Conservation (phyloP, 2,113 vertebrate genomes). For the Eclectus roratus region DNA sequence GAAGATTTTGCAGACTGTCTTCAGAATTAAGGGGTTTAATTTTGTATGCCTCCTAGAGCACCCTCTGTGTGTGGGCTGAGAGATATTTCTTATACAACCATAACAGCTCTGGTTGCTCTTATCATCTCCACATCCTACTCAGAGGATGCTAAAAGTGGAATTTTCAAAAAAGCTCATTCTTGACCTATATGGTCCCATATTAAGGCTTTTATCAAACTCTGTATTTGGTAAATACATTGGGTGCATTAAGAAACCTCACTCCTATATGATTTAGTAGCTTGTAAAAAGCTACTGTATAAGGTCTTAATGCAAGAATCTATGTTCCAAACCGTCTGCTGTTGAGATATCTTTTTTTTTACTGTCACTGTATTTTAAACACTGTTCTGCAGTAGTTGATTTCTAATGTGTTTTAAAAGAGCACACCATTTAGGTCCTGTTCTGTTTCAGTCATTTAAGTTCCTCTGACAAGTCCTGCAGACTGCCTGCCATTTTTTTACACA, state of each 20-base stretch:
- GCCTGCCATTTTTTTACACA: background rate
- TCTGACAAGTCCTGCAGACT: background rate
- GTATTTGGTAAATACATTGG: background rate
- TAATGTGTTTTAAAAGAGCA: background rate
- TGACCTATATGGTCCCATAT: background rate
- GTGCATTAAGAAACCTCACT: background rate
- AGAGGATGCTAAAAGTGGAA: background rate
- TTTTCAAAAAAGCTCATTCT: background rate
- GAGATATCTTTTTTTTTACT: background rate
- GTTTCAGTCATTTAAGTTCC: background rate
- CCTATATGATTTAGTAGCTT: background rate
- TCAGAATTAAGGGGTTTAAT: background rate
- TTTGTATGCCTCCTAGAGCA: background rate
- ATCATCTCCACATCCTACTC: background rate
- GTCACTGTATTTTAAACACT: background rate
- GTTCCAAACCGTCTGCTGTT: background rate
- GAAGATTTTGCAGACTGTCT: background rate
- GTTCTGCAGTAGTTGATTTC: background rate
- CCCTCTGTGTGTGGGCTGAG: background rate
- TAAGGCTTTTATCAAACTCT: background rate
- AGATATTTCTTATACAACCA: background rate
- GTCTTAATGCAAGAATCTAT: background rate
- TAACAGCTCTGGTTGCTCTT: background rate
- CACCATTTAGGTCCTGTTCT: background rate
- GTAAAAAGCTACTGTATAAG: background rate